These are phyloP conservation scores for Eilema griseolum DNA, from an alignment of 2,888 invertebrate genomes.

Conservation along the genomic window DNA sequence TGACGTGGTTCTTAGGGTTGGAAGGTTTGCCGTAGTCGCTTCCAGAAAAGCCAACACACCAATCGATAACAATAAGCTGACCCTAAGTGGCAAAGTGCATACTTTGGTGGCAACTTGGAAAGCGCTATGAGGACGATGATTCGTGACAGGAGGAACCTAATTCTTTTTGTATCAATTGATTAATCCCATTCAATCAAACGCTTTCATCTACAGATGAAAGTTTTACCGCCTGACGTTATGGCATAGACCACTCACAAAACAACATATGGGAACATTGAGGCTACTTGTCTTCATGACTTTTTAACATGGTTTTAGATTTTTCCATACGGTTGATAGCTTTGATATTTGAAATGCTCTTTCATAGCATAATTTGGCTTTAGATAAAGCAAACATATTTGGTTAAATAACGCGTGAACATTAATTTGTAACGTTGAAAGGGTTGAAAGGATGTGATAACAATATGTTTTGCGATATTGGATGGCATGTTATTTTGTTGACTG, in stretches of 20 bases:
- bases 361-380: not conserved
- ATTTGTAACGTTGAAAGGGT: slow-evolving; percentile 3
- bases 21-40: no score
- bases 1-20: no score
- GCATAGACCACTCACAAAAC: not conserved
- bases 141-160: no score
- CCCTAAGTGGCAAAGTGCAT: no score
- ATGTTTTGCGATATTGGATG: slow-evolving; percentile 8
- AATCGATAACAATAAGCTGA: no score
- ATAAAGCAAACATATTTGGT: slow-evolving; percentile 1
- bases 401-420: slow-evolving; percentile 9
- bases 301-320: slow-evolving; percentile 67
- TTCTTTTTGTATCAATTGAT: no score
- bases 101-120: no score
- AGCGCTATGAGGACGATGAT: no score
- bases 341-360: slow-evolving; percentile 25
- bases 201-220: not conserved
- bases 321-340: slow-evolving; percentile 60
- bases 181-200: no score
- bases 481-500: slow-evolving; percentile 4
- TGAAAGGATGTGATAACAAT: slow-evolving; percentile 4
- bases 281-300: slow-evolving; percentile 59
- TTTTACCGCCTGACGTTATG: not conserved
- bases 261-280: slow-evolving; percentile 52
- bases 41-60: no score